phyloP scores from a whole-genome alignment of 2,113 vertebrate species.

The Myrmecophaga tridactyla region DNA sequence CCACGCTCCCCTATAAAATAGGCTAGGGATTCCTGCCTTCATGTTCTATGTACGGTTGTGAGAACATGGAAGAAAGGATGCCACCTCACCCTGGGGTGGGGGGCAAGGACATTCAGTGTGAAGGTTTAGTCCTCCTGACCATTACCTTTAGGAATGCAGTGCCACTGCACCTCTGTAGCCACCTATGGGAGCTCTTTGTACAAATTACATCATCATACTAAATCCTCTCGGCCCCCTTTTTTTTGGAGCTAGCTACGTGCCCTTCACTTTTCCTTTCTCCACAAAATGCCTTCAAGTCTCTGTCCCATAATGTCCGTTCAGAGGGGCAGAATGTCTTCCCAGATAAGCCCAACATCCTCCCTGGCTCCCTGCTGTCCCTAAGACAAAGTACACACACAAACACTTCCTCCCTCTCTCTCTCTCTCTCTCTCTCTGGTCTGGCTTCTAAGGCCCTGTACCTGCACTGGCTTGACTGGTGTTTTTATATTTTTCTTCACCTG shows the following conservation, averaged over 20 bases:
- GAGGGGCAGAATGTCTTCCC: neutral
- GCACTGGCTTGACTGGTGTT: neutral
- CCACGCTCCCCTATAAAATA: neutral
- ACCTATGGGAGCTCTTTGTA: neutral
- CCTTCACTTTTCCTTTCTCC: conserved; percentile 10
- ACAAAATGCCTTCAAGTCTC: conserved; percentile 10
- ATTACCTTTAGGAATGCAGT: neutral
- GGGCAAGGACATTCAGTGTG: neutral
- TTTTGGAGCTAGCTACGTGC: neutral
- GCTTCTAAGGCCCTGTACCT: neutral
- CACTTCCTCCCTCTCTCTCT: no score
- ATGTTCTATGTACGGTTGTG: neutral
- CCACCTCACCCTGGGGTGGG: neutral
- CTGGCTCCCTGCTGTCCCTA: neutral
- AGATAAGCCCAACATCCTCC: neutral
- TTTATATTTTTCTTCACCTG: neutral
- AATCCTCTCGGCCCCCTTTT: neutral
- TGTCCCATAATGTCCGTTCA: neutral
- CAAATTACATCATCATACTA: neutral
- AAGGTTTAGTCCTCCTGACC: neutral
- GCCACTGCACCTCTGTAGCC: neutral
- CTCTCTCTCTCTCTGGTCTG: neutral
- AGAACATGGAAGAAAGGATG: neutral
- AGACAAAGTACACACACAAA: neutral
- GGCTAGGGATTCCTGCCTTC: neutral